Percentiles rank a stretch among this genome's conserved stretches.
Evolutionary conservation across 2,113 vertebrate species (phyloP).

Genomic region (Rostratula benghalensis): DNA sequence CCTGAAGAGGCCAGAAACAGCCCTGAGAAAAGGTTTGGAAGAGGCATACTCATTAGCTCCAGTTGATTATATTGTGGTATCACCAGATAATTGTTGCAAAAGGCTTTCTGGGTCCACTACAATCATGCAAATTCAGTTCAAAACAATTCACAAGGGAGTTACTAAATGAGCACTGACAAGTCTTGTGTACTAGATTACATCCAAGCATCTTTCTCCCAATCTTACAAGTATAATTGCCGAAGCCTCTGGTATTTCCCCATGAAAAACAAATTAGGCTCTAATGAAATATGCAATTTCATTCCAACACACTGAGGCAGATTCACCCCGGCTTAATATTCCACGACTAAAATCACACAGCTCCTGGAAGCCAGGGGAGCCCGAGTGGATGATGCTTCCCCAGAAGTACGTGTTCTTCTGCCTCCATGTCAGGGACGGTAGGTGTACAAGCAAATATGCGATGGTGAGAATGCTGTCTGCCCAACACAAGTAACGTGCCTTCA

Average conservation of each 20-base stretch:
- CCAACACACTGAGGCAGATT: not conserved
- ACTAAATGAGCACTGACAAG: not conserved
- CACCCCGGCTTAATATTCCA: conserved; percentile 14
- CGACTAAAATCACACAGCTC: not conserved
- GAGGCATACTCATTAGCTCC: not conserved
- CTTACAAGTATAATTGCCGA: conserved; percentile 37
- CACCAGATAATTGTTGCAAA: not conserved
- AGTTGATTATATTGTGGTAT: not conserved
- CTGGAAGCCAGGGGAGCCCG: not conserved
- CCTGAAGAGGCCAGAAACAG: not conserved
- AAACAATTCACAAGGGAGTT: conserved; percentile 8
- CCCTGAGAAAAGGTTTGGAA: not conserved
- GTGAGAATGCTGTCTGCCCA: not conserved
- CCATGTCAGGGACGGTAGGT: not conserved
- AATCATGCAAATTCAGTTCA: not conserved
- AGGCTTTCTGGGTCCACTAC: conserved; percentile 3
- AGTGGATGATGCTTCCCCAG: not conserved
- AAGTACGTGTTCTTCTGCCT: not conserved
- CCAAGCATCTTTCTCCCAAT: conserved; percentile 30
- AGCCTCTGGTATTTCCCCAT: conserved; percentile 21
- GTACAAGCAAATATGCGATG: rapidly evolving
- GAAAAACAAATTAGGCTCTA: conserved; percentile 40
- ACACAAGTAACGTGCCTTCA: not conserved
- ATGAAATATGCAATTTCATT: conserved; percentile 41
- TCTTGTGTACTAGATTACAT: conserved; percentile 34